These are phyloP conservation scores for Conus canariensis DNA, from an alignment of 2,888 invertebrate genomes.

Conservation along the genomic window DNA sequence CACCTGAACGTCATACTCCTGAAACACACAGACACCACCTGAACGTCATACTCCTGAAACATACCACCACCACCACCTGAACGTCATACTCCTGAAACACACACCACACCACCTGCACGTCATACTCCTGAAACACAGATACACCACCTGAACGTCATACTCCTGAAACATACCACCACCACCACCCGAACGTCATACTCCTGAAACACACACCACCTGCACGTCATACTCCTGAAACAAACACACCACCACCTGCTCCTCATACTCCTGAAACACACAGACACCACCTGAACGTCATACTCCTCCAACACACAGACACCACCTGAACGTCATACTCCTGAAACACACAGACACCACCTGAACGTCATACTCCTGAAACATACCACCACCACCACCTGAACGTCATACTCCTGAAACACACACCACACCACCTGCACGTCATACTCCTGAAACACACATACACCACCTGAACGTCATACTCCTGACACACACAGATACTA, in stretches of 20 bases:
- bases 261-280: constrained; percentile 49
- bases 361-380: background rate
- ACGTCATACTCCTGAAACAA: background rate
- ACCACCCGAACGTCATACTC: no score
- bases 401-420: no score
- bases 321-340: background rate
- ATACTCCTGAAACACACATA: no score
- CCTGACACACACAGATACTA: constrained; percentile 43
- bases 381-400: background rate
- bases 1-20: no score
- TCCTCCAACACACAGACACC: background rate
- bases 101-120: constrained; percentile 37
- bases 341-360: background rate
- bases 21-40: background rate
- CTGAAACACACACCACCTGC: background rate
- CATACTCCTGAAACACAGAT: constrained; percentile 48
- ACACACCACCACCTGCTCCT: constrained; percentile 40
- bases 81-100: background rate
- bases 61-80: background rate
- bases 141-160: no score
- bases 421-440: no score
- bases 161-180: background rate
- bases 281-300: background rate
- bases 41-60: no score
- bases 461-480: constrained; percentile 46